Evolutionary conservation across 2,113 vertebrate genomes (phyloP).

Genomic region (Girardinichthys multiradiatus): DNA sequence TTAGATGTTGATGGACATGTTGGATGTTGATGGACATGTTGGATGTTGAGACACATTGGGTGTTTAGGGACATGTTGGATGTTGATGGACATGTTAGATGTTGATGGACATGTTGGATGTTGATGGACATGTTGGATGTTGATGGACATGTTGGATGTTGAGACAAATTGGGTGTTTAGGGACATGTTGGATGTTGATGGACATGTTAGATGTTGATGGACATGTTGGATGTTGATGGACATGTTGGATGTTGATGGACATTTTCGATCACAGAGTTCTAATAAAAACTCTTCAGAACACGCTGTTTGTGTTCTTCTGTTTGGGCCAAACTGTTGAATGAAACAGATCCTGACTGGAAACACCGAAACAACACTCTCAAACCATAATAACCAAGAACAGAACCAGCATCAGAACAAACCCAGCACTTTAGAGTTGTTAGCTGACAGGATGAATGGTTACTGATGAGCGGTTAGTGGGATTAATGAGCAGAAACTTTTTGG

Average conservation of each 20-base stretch:
- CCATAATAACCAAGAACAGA: background rate
- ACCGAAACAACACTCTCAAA: background rate
- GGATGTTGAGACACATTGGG: no score
- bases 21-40: no score
- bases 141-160: no score
- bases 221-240: background rate
- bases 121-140: no score
- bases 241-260: background rate
- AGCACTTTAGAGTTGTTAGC: constrained; percentile 1
- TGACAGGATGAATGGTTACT: background rate
- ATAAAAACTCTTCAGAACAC: no score
- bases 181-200: background rate
- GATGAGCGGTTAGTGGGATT: background rate
- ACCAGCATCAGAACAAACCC: background rate
- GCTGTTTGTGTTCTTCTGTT: background rate
- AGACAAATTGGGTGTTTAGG: no score
- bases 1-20: no score
- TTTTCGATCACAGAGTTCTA: background rate
- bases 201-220: background rate
- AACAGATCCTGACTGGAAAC: background rate
- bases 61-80: no score
- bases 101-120: no score
- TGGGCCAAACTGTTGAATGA: background rate
- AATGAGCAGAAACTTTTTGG: constrained; percentile 21
- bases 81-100: no score